Base-by-base conservation (phyloP, 2,888 invertebrate species). In the Deilephila elpenor region DNA sequence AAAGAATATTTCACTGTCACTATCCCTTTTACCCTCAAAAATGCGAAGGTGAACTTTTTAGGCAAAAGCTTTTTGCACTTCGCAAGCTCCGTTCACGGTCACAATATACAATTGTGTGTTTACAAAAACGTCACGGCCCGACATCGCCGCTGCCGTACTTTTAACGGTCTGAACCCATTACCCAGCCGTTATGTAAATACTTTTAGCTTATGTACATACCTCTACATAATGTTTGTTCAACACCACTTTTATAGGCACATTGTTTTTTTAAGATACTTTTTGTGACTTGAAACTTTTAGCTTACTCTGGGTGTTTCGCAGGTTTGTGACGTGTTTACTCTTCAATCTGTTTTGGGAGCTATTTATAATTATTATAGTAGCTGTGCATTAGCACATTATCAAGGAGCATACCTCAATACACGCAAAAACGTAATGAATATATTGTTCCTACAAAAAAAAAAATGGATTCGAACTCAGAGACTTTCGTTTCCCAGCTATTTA, bases 151-250 rank as follows among this genome's bases (percentile, higher is more conserved):
- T 70, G 14, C 77, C 79, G 76, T 78, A 82, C 82, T 85, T 85
- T 88, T 85, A 84, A 84, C 80, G 80, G 83, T 84, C 83, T 86
- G 81, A 83, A 84, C 83, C 86, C 87, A 88, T 89, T 87, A 88
- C 82, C 79, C 76, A 77, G 77, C 84, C 83, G 80, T 88, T 88
- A 89, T 85, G 88, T 84, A 87, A 90, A 91, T 90, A 88, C 87
- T 86, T 88, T 89, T 83, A 87, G 83, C 84, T 80, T 84, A 78
- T 85, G 80, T 84, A 86, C 84, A 83, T 83, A 84, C 78, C 80
- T 84, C 83, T 80, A 82, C 80, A 82, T 84, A 84, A 83, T 84
- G 82, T 82, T 80, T 83, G 80, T 81, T 76, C 76, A 79, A 79
- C 79, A 78, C 67, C 61, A 74, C 74, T 72, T 74, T 71, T 37